Evolutionary conservation across 1,140 invertebrate genomes (phyloP), one percentile per base, ranked within the genome.

Genomic region (Subanguina moxae): DNA sequence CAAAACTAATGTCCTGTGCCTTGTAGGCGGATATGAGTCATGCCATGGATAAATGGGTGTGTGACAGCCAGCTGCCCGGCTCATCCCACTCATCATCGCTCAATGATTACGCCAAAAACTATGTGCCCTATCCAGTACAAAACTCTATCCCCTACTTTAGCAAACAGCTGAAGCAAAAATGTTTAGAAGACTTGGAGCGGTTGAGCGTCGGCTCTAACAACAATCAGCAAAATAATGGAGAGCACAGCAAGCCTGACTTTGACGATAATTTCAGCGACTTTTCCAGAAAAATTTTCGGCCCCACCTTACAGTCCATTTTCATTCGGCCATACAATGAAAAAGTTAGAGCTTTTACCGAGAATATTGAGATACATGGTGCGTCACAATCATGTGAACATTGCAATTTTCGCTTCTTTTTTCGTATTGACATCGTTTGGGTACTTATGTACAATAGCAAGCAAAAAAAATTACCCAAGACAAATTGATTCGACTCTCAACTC

Each of bases 321-420:
- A 74, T 75, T 52, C 52, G 69, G 0, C 73, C 73, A 5, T 75
- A 75, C 38, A 75, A 75, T 52, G 57, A 73, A 64, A 75, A 75
- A 58, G 72, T 72, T n/a, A 68, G 32, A 21, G 3, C 17, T 52
- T 15, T 15, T 7, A 21, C 32, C 11, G 3, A 5, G 11, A 38
- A 38, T 11, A 5, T 38, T 38, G 3, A 38, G 11, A 11, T 11
- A 38, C 52, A 30, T 5, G n/a, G n/a, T n/a, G n/a, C n/a, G n/a
- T n/a, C n/a, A n/a, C n/a, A n/a, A n/a, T n/a, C n/a, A n/a, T n/a
- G n/a, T n/a, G n/a, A n/a, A n/a, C n/a, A n/a, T n/a, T n/a, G n/a
- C n/a, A n/a, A n/a, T n/a, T n/a, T n/a, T n/a, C n/a, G n/a, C n/a
- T n/a, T n/a, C n/a, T n/a, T n/a, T n/a, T n/a, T n/a, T n/a, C n/a